These are phyloP conservation scores for Apaloderma vittatum DNA, from an alignment of 2,113 vertebrate species.

Conservation along the genomic window DNA sequence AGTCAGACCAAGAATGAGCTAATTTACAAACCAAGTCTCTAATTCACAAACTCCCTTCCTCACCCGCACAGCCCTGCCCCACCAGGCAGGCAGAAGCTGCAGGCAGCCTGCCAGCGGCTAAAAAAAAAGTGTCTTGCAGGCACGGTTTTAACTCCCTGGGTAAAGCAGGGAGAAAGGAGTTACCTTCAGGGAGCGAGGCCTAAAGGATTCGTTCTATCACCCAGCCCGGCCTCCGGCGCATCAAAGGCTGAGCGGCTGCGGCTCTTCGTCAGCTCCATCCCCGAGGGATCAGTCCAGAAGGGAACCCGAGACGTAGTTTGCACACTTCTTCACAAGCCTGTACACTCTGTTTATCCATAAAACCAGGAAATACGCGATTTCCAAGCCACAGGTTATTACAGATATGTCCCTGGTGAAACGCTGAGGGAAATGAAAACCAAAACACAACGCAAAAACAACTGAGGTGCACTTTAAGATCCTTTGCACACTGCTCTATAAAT, in stretches of 20 bases:
- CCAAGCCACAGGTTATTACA: neutral
- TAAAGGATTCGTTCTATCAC: neutral
- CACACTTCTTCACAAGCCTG: neutral
- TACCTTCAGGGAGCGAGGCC: neutral
- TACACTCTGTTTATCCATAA: neutral
- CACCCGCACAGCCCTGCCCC: neutral
- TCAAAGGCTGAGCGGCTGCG: neutral
- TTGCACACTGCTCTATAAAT: neutral
- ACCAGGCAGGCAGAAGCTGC: neutral
- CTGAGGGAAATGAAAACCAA: neutral
- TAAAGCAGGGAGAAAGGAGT: neutral
- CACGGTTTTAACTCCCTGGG: neutral
- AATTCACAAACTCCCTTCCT: neutral
- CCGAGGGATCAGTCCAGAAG: neutral
- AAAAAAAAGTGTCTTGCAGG: too few species aligned
- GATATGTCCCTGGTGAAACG: neutral
- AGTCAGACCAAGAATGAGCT: neutral
- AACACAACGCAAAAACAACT: neutral
- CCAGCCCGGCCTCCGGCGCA: neutral
- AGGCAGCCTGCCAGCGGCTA: neutral
- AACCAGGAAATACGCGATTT: rapidly evolving
- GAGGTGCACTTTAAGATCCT: neutral
- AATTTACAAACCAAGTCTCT: neutral
- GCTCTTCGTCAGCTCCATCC: neutral
- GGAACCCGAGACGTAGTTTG: neutral